A percentile compares a stretch with the other conserved stretches of the same genome.
These are phyloP conservation scores for Aegotheles bennettii DNA, from an alignment of 2,113 vertebrate species.

Conservation along the genomic window DNA sequence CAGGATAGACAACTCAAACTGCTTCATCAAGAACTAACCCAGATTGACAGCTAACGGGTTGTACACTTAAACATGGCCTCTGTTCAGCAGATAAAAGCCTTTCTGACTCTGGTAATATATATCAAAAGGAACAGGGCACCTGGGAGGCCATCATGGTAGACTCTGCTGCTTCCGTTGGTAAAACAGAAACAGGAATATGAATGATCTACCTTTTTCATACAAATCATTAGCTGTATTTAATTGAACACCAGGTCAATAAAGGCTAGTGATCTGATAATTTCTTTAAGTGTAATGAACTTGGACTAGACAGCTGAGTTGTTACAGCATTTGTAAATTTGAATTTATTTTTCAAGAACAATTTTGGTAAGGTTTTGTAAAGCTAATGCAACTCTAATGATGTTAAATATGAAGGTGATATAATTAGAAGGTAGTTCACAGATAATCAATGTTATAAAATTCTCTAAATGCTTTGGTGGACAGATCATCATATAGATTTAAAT, in stretches of 20 bases:
- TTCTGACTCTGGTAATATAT: neutral
- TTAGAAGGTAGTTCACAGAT: neutral
- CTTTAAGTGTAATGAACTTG: neutral
- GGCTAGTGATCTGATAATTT: neutral
- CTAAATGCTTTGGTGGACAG: neutral
- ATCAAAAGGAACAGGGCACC: neutral
- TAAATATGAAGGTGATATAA: neutral
- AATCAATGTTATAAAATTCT: neutral
- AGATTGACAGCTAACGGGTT: neutral
- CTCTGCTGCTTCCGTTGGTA: neutral
- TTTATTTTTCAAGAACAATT: neutral
- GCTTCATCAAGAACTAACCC: neutral
- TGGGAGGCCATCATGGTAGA: neutral
- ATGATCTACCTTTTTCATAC: neutral
- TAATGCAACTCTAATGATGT: too few species aligned
- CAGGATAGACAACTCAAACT: neutral
- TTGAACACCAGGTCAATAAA: neutral
- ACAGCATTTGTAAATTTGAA: neutral
- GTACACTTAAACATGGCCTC: neutral
- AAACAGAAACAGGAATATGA: neutral
- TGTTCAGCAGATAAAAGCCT: neutral
- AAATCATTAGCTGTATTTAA: neutral
- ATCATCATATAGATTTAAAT: neutral
- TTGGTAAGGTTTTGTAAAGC: neutral
- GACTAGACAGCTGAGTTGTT: neutral